phyloP scores from a whole-genome alignment of 2,113 vertebrate genomes.

The Bubo scandiacus region DNA sequence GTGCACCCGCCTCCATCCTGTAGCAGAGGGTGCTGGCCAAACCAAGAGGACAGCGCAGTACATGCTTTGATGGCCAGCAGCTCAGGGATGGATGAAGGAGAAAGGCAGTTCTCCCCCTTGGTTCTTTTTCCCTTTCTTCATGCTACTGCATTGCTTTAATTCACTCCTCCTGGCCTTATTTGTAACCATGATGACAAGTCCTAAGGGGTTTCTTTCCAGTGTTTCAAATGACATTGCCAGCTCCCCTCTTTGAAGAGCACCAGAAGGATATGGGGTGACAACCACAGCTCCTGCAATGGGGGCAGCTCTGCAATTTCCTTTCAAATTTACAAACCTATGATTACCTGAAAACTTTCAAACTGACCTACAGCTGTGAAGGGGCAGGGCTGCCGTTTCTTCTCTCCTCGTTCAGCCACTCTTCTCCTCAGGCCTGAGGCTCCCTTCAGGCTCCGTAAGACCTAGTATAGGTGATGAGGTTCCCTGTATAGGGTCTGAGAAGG shows the following conservation, averaged over 20 bases:
- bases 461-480: background rate
- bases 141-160: fast-evolving
- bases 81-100: background rate
- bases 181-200: background rate
- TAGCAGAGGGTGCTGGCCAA: background rate
- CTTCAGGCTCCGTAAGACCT: background rate
- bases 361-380: background rate
- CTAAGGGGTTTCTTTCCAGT: background rate
- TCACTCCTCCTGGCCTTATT: background rate
- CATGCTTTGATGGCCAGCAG: background rate
- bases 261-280: background rate
- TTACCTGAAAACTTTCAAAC: background rate
- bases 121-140: background rate
- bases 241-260: background rate
- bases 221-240: background rate
- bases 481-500: background rate
- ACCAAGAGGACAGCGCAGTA: background rate
- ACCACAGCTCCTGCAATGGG: background rate
- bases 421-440: background rate
- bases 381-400: fast-evolving
- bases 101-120: background rate
- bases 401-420: background rate
- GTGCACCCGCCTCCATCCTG: background rate
- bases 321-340: background rate
- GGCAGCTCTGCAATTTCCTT: background rate